Evolutionary conservation across 2,888 invertebrate species (phyloP).

Genomic region (Nemapogon koenigi): DNA sequence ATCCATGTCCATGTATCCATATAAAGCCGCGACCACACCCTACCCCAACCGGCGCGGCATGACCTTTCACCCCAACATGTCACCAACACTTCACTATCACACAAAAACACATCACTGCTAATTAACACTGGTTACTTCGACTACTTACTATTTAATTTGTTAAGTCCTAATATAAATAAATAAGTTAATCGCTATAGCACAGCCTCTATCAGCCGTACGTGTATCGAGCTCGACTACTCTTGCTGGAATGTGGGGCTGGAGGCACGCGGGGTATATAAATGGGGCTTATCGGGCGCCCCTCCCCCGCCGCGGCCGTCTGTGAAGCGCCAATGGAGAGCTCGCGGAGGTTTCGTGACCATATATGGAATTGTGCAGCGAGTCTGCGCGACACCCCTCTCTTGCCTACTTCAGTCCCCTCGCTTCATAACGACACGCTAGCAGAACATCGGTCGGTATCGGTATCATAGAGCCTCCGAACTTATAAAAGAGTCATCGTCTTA

Average conservation of each 20-base stretch:
- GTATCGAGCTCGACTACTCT: slow-evolving; percentile 54
- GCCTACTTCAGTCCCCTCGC: slow-evolving; percentile 19
- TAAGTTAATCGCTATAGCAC: slow-evolving; percentile 62
- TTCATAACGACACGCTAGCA: slow-evolving; percentile 29
- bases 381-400: slow-evolving; percentile 40
- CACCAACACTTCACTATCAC: slow-evolving; percentile 50
- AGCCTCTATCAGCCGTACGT: slow-evolving; percentile 58
- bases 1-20: too few species aligned
- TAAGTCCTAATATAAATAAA: slow-evolving; percentile 59
- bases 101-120: slow-evolving; percentile 8
- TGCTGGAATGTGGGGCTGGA: slow-evolving; percentile 49
- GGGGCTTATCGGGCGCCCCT: slow-evolving; percentile 60
- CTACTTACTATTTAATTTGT: slow-evolving; percentile 60
- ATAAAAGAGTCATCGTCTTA: too few species aligned
- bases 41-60: slow-evolving; percentile 46
- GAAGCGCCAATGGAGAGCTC: slow-evolving; percentile 71
- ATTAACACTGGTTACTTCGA: background rate
- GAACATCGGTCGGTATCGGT: background rate
- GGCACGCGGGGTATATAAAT: slow-evolving; percentile 62
- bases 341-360: slow-evolving; percentile 74
- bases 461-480: background rate
- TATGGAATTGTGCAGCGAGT: slow-evolving; percentile 74
- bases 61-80: slow-evolving; percentile 33
- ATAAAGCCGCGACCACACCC: slow-evolving; percentile 67
- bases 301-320: slow-evolving; percentile 56